A percentile compares a stretch with the other conserved stretches of the same genome.
phyloP scores from a whole-genome alignment of 2,888 invertebrate species.

The Idaea biselata region DNA sequence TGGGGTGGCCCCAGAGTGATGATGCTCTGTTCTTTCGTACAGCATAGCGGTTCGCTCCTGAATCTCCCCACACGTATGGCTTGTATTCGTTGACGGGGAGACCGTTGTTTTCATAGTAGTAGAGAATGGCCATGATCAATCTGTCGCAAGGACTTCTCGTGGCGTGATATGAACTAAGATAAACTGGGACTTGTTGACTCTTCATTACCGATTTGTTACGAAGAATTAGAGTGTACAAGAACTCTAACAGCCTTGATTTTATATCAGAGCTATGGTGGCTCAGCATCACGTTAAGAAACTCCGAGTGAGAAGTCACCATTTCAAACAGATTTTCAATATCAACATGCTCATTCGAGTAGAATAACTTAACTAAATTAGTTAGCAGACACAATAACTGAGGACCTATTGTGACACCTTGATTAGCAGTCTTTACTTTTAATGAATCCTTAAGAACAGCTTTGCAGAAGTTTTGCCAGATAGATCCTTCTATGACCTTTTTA shows the following conservation, averaged over 20 bases:
- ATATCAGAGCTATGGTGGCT: slow-evolving; percentile 69
- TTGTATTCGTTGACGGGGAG: slow-evolving; percentile 84
- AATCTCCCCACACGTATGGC: slow-evolving; percentile 92
- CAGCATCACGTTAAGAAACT: slow-evolving; percentile 86
- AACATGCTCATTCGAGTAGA: slow-evolving; percentile 73
- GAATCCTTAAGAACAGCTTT: slow-evolving; percentile 85
- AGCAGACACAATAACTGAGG: slow-evolving; percentile 79
- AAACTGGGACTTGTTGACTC: slow-evolving; percentile 85
- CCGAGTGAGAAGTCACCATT: slow-evolving; percentile 88
- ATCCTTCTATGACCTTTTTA: slow-evolving; percentile 65
- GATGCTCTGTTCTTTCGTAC: slow-evolving; percentile 78
- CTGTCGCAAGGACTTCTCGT: slow-evolving; percentile 86
- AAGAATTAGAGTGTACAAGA: slow-evolving; percentile 82
- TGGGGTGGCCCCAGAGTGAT: slow-evolving; percentile 86
- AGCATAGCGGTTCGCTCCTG: slow-evolving; percentile 89
- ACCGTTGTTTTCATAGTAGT: slow-evolving; percentile 85
- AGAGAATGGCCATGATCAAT: slow-evolving; percentile 83
- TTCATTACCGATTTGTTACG: slow-evolving; percentile 84
- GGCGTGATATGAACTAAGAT: slow-evolving; percentile 89
- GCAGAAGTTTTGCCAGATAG: slow-evolving; percentile 81
- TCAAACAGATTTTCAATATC: slow-evolving; percentile 83
- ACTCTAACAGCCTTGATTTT: slow-evolving; percentile 83
- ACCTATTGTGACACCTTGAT: slow-evolving; percentile 53
- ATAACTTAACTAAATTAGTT: slow-evolving; percentile 76
- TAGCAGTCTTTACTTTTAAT: slow-evolving; percentile 69